Evolutionary conservation across 2,888 invertebrate species (phyloP).

Genomic region (Steinernema carpocapsae): DNA sequence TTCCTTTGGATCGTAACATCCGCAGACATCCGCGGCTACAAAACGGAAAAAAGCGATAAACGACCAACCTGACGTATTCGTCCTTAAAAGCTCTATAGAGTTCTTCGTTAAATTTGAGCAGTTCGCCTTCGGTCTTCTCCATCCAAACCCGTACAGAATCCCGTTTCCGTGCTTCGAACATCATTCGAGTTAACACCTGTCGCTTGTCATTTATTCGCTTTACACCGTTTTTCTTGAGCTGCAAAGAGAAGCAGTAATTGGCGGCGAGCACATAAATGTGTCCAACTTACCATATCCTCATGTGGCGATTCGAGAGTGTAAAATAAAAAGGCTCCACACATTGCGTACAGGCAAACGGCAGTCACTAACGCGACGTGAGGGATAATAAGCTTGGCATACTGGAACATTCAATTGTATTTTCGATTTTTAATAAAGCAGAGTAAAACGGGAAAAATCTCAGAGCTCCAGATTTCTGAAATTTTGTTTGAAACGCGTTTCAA

Average conservation of each 20-base stretch:
- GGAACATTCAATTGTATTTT: conserved; percentile 32
- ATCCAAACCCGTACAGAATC: conserved; percentile 51
- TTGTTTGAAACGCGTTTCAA: no score
- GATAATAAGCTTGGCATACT: conserved; percentile 64
- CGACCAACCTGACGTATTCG: conserved; percentile 63
- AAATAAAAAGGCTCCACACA: conserved; percentile 66
- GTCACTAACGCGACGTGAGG: conserved; percentile 68
- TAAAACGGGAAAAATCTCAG: background rate
- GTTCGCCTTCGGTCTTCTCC: conserved; percentile 49
- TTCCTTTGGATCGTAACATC: conserved; percentile 25
- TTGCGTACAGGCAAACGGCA: conserved; percentile 66
- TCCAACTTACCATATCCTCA: conserved; percentile 56
- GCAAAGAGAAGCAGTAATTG: background rate
- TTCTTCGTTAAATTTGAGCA: conserved; percentile 60
- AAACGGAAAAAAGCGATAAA: background rate
- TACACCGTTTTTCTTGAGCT: conserved; percentile 57
- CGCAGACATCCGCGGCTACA: background rate
- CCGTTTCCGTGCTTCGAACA: conserved; percentile 49
- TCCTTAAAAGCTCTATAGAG: conserved; percentile 67
- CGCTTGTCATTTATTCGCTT: conserved; percentile 54
- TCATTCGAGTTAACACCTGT: conserved; percentile 48
- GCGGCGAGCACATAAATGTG: background rate
- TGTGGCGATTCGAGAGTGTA: conserved; percentile 67
- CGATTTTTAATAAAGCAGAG: background rate
- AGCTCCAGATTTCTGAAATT: no score